Base-by-base conservation (phyloP, 2,797 vertebrate genomes). In the Acanthiza pusilla region DNA sequence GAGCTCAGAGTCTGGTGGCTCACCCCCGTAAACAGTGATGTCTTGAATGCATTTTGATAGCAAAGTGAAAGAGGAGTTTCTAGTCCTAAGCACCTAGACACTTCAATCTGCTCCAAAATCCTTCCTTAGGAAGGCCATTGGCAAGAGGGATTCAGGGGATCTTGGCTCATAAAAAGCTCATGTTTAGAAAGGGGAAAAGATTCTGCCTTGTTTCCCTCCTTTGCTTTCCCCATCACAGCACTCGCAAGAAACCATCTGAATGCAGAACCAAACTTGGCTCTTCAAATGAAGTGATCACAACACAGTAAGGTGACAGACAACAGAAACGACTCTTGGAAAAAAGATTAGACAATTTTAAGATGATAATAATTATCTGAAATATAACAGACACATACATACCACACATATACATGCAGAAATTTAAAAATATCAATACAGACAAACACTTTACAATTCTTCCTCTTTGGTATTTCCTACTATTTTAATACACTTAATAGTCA, bases 371-470 rank as follows among this genome's bases (percentile, higher is more conserved):
- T 23, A 42, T 26, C 32, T 60, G 11, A 10, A 82, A 43, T 32
- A 32, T 14, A 62, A 55, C 3, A 57, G 26, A 45, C 22, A 43
- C 2, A 18, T 7, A 26, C 2, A 5, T 25, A 72, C 30, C 48
- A 42, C 17, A 78, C 1, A n/a, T 0, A 2, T 40, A 20, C 5
- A 47, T 8, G 51, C 1, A 22, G 2, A 45, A 34, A 65, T 77
- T 60, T 81, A 77, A 21, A 71, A 48, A 63, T 51, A 32, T 43
- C n/a, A 70, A 42, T 19, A 80, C 4, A 67, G 51, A 82, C 2
- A 34, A 17, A n/a, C 2, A n/a, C 3, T 60, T n/a, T 2, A 45
- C 8, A 72, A 10, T 75, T 83, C 32, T 90, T 65, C 32, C 27
- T 61, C 10, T 54, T 90, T 45, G 26, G 4, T 65, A 77, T 86